phyloP scores from a whole-genome alignment of 2,797 vertebrate genomes.

The Psittacula derbiana region DNA sequence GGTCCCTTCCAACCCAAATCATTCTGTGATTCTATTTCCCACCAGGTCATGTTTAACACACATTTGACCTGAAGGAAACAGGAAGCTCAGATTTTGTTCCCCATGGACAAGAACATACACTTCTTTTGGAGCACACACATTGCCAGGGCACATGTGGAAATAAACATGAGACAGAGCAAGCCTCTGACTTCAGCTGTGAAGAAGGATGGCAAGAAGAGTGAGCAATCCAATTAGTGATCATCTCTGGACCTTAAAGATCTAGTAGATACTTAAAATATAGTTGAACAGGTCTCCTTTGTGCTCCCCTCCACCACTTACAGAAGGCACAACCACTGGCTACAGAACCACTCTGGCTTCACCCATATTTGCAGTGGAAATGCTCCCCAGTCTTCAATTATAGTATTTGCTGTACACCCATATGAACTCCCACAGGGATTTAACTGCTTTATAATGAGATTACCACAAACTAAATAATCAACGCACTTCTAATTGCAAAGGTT shows the following conservation, averaged over 20 bases:
- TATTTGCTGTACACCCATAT: conserved; percentile 8
- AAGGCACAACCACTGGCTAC: conserved; percentile 48
- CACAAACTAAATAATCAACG: conserved; percentile 78
- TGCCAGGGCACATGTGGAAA: not conserved
- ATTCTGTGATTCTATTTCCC: not conserved
- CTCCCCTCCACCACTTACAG: conserved; percentile 34
- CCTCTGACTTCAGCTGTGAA: conserved; percentile 6
- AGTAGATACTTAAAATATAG: not conserved
- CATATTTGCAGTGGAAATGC: not conserved
- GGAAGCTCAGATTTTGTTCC: not conserved
- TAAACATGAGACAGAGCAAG: not conserved
- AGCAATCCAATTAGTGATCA: not conserved
- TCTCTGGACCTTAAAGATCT: not conserved
- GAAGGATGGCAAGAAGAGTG: not conserved
- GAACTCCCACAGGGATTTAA: conserved; percentile 55
- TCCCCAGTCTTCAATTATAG: not conserved
- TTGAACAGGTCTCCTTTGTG: not conserved
- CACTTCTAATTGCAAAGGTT: conserved; percentile 82
- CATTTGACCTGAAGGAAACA: not conserved
- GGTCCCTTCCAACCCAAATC: not conserved
- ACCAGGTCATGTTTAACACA: not conserved
- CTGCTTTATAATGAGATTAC: conserved; percentile 65
- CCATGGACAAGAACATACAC: fast-evolving
- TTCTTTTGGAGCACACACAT: not conserved
- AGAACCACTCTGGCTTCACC: not conserved